Percentiles rank a stretch among this genome's conserved stretches.
These are phyloP conservation scores for Pangasius macronema DNA, from an alignment of 2,797 vertebrate species.

Conservation along the genomic window DNA sequence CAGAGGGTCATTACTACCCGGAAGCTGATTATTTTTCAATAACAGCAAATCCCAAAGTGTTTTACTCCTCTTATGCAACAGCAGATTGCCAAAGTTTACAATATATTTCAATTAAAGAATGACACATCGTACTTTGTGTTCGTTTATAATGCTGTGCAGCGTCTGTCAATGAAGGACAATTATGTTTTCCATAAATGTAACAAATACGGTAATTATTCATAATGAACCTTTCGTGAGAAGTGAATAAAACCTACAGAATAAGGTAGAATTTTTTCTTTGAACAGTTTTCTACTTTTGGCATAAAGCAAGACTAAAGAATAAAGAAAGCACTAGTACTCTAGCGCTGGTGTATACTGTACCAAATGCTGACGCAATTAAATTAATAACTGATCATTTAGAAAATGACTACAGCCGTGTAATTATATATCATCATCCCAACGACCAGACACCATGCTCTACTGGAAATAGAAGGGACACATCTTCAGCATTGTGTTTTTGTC, in stretches of 20 bases:
- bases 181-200: neutral
- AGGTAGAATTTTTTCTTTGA: neutral
- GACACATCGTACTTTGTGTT: neutral
- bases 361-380: neutral
- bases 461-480: neutral
- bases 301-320: neutral
- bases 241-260: neutral
- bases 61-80: neutral
- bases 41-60: neutral
- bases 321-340: too few species aligned
- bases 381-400: neutral
- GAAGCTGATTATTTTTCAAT: neutral
- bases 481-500: slow-evolving; percentile 3
- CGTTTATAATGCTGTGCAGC: neutral
- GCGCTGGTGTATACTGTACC: neutral
- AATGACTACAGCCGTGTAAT: neutral
- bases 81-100: neutral
- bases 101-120: neutral
- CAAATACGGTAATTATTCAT: neutral
- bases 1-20: neutral
- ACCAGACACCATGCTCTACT: neutral
- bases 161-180: neutral
- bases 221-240: neutral
- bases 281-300: neutral
- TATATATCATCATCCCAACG: neutral